Evolutionary conservation across 2,797 vertebrate genomes (phyloP).

Genomic region (Acipenser transmontanus): DNA sequence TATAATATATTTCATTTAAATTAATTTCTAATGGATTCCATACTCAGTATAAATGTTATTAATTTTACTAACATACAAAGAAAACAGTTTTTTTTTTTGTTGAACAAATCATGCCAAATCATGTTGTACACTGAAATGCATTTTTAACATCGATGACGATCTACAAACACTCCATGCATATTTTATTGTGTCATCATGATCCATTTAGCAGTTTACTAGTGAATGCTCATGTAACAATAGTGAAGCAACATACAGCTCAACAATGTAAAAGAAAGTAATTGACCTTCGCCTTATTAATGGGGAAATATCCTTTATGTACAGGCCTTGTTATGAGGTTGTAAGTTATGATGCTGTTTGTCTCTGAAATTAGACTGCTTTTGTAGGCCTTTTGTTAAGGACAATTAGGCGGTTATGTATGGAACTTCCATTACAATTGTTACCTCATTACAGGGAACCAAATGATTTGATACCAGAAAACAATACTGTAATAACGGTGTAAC

Average conservation of each 20-base stretch:
- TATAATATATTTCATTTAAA: too few species aligned
- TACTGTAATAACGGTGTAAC: conserved; percentile 1
- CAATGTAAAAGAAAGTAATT: conserved; percentile 5
- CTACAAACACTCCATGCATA: conserved; percentile 7
- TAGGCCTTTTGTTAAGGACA: conserved; percentile 8
- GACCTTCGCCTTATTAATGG: conserved; percentile 8
- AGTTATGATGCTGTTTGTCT: conserved; percentile 8
- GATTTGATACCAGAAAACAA: conserved; percentile 1
- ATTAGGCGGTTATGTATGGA: conserved; percentile 1
- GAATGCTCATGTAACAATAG: background rate
- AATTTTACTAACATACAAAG: too few species aligned
- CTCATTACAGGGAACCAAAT: conserved; percentile 6
- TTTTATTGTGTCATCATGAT: conserved; percentile 8
- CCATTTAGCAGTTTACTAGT: conserved; percentile 10
- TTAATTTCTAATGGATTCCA: too few species aligned
- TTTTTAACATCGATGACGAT: conserved; percentile 2
- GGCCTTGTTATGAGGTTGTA: conserved; percentile 7
- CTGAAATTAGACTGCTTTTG: conserved; percentile 11
- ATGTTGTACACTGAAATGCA: background rate
- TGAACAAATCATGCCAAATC: too few species aligned
- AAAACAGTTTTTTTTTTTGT: too few species aligned
- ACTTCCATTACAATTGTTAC: conserved; percentile 2
- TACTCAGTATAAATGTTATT: too few species aligned
- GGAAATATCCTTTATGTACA: conserved; percentile 4
- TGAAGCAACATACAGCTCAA: conserved; percentile 5